Percentiles rank a stretch among this genome's conserved stretches.
Evolutionary conservation across 2,113 vertebrate species (phyloP).

Genomic region (Cynocephalus volans): DNA sequence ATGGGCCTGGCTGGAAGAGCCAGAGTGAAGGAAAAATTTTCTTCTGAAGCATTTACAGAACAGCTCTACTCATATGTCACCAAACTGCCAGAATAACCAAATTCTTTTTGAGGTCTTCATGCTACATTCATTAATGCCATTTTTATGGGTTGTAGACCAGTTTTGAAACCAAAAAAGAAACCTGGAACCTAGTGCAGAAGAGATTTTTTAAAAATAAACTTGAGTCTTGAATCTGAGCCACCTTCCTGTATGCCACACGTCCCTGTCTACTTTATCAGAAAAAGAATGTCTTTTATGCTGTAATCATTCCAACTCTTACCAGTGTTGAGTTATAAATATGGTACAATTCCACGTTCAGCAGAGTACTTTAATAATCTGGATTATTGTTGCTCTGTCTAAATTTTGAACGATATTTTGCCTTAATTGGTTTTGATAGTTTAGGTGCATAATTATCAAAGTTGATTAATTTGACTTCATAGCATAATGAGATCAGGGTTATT

Average conservation of each 20-base stretch:
- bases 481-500: neutral
- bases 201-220: slow-evolving; percentile 34
- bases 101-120: neutral
- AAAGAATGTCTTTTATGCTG: neutral
- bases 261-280: slow-evolving; percentile 25
- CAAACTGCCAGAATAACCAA: slow-evolving; percentile 90
- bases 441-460: neutral
- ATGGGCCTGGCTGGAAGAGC: slow-evolving; percentile 95
- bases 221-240: slow-evolving; percentile 51
- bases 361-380: slow-evolving; percentile 51
- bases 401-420: slow-evolving; percentile 41
- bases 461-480: slow-evolving; percentile 25
- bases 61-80: slow-evolving; percentile 93
- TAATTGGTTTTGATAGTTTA: slow-evolving; percentile 60
- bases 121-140: neutral
- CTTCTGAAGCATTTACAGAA: slow-evolving; percentile 94
- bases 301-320: slow-evolving; percentile 45
- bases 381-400: slow-evolving; percentile 18
- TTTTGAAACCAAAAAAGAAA: slow-evolving; percentile 44
- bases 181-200: neutral
- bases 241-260: neutral
- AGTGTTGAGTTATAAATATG: slow-evolving; percentile 17
- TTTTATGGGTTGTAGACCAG: neutral
- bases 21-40: slow-evolving; percentile 95
- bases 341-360: neutral